phyloP scores from a whole-genome alignment of 2,888 invertebrate genomes.

The Platycheirus albimanus region DNA sequence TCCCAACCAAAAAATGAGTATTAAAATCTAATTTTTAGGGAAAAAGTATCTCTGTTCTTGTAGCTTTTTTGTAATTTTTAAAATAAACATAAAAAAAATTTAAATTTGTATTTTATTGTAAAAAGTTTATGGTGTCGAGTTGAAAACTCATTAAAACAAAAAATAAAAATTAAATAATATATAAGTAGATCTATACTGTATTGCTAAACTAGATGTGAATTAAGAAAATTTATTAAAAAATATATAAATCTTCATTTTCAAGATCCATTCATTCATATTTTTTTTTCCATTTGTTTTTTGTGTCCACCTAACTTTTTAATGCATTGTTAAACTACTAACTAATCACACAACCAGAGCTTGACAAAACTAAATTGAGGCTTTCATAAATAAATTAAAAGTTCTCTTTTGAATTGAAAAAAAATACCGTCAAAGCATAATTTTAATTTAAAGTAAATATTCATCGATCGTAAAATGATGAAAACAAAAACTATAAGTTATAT shows the following conservation, averaged over 20 bases:
- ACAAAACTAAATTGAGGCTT: constrained; percentile 45
- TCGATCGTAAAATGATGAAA: constrained; percentile 33
- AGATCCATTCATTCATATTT: constrained; percentile 24
- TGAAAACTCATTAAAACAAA: constrained; percentile 58
- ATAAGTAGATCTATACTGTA: constrained; percentile 55
- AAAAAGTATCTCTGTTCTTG: not conserved
- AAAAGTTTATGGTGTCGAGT: constrained; percentile 51
- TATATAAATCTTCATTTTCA: constrained; percentile 47
- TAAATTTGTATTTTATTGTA: constrained; percentile 39
- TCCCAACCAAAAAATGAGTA: too few relatives aligned
- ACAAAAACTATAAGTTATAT: constrained; percentile 54
- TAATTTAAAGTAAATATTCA: constrained; percentile 38
- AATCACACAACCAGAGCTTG: constrained; percentile 61
- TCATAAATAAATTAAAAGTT: not conserved
- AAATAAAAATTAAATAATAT: constrained; percentile 22
- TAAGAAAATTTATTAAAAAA: constrained; percentile 20
- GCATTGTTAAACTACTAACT: constrained; percentile 60
- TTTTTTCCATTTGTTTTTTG: not conserved
- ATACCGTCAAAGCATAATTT: constrained; percentile 51
- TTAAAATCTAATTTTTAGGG: not conserved
- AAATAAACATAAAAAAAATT: constrained; percentile 1
- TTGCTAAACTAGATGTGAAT: constrained; percentile 72
- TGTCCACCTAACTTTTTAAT: too few relatives aligned
- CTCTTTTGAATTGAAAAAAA: constrained; percentile 64
- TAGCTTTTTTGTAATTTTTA: constrained; percentile 1